Base-by-base conservation (phyloP, 2,888 invertebrate genomes). In the Chouioia cunea region DNA sequence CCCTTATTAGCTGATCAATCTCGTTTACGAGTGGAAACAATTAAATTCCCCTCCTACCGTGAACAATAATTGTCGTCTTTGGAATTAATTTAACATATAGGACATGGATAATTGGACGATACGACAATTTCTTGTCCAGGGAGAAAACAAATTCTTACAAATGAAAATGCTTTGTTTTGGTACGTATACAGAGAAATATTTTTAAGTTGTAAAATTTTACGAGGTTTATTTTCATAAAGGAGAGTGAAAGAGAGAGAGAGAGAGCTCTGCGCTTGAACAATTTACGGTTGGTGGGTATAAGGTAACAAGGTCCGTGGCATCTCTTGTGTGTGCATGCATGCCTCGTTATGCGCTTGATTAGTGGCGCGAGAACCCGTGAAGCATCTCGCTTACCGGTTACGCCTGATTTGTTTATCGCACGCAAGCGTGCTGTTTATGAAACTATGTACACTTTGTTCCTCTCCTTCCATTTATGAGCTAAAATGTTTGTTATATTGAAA, bases 1-100 rank as follows among this genome's bases (percentile, higher is more conserved):
- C 59, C 18, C 53, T 71, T 67, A 71, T 71, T 71, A 71, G 56
- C 23, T 60, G 23, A 67, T 67, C 60, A 50, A 67, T 67, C 54
- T 63, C 63, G 53, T 63, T 63, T 53, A 10, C 2, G 18, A 27
- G 16, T 54, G 48, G 18, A 62, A 56, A 44, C 59, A 67, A 71
- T 71, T 71, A 67, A 63, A 67, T 62, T 52, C 27, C 46, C 22
- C 20, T 52, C 50, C 18, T 16, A 15, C 16, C 57, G 46, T 15
- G 65, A 48, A 36, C 36, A 12, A 36, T 36, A 10, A 36, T 36
- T n/a, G n/a, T n/a, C 36, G 6, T 36, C 36, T 36, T 27, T 36
- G 36, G n/a, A n/a, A n/a, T n/a, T n/a, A n/a, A n/a, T n/a, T n/a
- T n/a, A n/a, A n/a, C n/a, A n/a, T n/a, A n/a, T n/a, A n/a, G n/a